Base-by-base conservation (phyloP, 1,140 invertebrate genomes). In the Xylocopa sonorina region DNA sequence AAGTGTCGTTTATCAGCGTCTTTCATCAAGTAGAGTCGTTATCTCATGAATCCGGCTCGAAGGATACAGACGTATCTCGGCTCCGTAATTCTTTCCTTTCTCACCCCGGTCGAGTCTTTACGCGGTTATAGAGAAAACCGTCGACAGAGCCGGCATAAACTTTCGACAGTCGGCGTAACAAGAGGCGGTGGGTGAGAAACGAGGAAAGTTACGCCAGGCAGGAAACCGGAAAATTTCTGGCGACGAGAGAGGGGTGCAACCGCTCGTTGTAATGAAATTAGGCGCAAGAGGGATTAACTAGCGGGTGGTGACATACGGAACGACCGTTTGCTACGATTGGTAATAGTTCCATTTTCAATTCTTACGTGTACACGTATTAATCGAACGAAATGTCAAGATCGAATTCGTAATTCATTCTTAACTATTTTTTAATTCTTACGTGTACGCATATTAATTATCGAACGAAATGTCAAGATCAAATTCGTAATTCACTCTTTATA, bases 181-280 rank as follows among this genome's bases (percentile, higher is more conserved):
- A 87, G 81, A 85, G 89, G 78, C 86, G 83, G 80, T n/a, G 83
- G 83, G 88, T 90, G 90, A 91, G 88, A 80, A 90, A 90, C 82
- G 88, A 86, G 83, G 69, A 89, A 91, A 91, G 90, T 91, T 90
- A 83, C 78, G 79, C 58, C 77, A 66, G 68, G 73, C 80, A 84
- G 88, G 88, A 90, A 89, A 84, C 86, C 82, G 72, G 87, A 88
- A 88, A 90, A 91, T 90, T 89, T 90, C 86, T 87, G 72, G 85
- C 87, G 87, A 90, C 85, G 80, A 81, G 74, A 88, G 3, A 7
- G 32, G 81, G 74, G 78, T 73, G 73, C 76, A 84, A 67, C 60
- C 75, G 55, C 63, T 34, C 32, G 18, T n/a, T 24, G 29, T 62
- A 71, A 29, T 41, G n/a, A 78, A 81, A 81, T 72, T 81, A 46